A percentile compares a stretch with the other conserved stretches of the same genome.
Evolutionary conservation across 2,113 vertebrate genomes (phyloP).

Genomic region (Dunckerocampus dactyliophorus): DNA sequence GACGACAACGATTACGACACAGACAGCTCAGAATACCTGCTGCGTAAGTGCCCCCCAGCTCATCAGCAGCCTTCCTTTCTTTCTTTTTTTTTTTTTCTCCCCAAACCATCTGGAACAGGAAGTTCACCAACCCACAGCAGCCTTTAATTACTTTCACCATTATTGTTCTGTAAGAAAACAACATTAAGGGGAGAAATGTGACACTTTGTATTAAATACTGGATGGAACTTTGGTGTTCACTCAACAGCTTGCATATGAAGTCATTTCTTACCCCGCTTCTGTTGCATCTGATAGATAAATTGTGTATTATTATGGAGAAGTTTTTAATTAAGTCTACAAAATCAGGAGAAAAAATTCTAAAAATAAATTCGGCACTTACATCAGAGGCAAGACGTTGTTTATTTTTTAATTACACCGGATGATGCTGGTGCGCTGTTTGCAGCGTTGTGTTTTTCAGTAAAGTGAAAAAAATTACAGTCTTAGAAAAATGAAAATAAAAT

Average conservation of each 20-base stretch:
- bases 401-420: not conserved
- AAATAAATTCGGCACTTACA: not conserved
- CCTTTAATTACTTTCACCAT: not conserved
- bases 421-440: not conserved
- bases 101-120: not conserved
- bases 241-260: no score
- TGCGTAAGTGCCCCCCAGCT: constrained; percentile 80
- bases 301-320: no score
- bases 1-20: constrained; percentile 98
- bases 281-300: no score
- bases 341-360: not conserved
- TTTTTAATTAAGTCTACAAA: no score
- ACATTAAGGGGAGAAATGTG: no score
- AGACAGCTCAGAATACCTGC: constrained; percentile 96
- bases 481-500: no score
- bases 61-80: not conserved
- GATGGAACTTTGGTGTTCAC: no score
- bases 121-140: not conserved
- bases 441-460: not conserved
- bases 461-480: no score
- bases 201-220: no score
- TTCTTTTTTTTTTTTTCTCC: constrained; percentile 5
- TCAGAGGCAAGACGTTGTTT: not conserved
- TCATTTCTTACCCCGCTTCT: no score
- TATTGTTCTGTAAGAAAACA: no score